Conservation (phyloP, 2,888 invertebrate species). For the Salpingus planirostris region DNA sequence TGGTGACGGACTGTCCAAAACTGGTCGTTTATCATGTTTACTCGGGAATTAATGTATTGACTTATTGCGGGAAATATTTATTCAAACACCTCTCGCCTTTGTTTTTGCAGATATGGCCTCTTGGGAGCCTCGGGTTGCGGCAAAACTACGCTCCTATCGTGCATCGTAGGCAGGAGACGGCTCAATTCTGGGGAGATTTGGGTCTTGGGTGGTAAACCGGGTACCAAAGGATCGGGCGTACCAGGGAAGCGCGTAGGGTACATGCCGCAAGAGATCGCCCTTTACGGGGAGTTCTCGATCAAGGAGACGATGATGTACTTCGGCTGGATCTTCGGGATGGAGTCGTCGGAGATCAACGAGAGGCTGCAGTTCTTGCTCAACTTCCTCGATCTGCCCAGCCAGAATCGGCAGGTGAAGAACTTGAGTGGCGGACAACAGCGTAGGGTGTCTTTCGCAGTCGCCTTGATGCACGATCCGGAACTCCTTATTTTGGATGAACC, state of each 20-base stretch:
- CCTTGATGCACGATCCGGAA: conserved; percentile 81
- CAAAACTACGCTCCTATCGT: conserved; percentile 89
- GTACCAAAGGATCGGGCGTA: conserved; percentile 79
- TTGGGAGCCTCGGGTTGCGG: conserved; percentile 94
- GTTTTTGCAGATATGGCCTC: conserved; percentile 71
- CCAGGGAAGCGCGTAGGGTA: conserved; percentile 94
- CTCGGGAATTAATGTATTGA: too few relatives aligned
- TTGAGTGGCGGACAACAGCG: conserved; percentile 86
- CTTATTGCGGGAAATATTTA: too few relatives aligned
- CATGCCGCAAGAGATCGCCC: conserved; percentile 90
- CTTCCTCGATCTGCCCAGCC: conserved; percentile 83
- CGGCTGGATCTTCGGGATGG: conserved; percentile 93
- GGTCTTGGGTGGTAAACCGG: conserved; percentile 85
- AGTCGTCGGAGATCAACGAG: conserved; percentile 67
- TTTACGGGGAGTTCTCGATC: conserved; percentile 88
- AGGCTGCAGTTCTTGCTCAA: conserved; percentile 78
- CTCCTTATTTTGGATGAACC: conserved; percentile 87
- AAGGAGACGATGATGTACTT: conserved; percentile 94
- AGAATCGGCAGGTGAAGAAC: conserved; percentile 70
- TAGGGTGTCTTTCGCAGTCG: conserved; percentile 80
- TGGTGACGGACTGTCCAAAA: too few relatives aligned
- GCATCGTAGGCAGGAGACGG: conserved; percentile 81
- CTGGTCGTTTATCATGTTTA: too few relatives aligned
- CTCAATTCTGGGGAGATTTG: conserved; percentile 81
- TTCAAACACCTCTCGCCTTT: conserved; percentile 3